Evolutionary conservation across 2,113 vertebrate genomes (phyloP).

Genomic region (Lathamus discolor): DNA sequence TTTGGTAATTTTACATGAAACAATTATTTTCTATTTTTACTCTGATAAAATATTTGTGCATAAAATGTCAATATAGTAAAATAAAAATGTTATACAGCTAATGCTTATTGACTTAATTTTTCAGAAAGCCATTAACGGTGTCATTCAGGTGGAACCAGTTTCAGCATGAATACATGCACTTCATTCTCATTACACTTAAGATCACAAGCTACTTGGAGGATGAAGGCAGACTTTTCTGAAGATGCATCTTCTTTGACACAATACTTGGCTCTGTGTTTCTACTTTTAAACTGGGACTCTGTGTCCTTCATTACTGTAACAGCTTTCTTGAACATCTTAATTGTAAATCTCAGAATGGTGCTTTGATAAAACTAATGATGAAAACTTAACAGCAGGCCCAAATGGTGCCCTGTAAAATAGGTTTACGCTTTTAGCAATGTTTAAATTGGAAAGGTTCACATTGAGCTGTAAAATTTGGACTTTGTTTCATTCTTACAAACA

Average conservation of each 20-base stretch:
- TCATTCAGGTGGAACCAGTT: neutral
- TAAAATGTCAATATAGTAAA: conserved; percentile 82
- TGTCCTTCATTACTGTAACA: neutral
- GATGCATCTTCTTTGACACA: neutral
- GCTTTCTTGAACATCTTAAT: neutral
- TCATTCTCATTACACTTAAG: neutral
- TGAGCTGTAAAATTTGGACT: neutral
- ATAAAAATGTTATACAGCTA: conserved; percentile 75
- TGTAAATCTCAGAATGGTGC: neutral
- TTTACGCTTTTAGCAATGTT: neutral
- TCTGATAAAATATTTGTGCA: conserved; percentile 81
- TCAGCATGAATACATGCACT: neutral
- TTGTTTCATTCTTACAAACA: neutral
- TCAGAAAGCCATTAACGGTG: neutral
- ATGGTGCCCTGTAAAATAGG: neutral
- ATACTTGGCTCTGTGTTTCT: neutral
- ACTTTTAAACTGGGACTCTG: neutral
- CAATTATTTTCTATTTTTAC: conserved; percentile 82
- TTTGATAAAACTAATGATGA: neutral
- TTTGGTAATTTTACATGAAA: conserved; percentile 79
- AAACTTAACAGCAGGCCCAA: neutral
- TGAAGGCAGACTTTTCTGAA: neutral
- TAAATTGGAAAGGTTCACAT: neutral
- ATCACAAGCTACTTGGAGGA: neutral
- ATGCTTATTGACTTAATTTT: conserved; percentile 23